A percentile compares a stretch with the other conserved stretches of the same genome.
Evolutionary conservation across 2,888 invertebrate genomes (phyloP).

Genomic region (Onchidella celtica): DNA sequence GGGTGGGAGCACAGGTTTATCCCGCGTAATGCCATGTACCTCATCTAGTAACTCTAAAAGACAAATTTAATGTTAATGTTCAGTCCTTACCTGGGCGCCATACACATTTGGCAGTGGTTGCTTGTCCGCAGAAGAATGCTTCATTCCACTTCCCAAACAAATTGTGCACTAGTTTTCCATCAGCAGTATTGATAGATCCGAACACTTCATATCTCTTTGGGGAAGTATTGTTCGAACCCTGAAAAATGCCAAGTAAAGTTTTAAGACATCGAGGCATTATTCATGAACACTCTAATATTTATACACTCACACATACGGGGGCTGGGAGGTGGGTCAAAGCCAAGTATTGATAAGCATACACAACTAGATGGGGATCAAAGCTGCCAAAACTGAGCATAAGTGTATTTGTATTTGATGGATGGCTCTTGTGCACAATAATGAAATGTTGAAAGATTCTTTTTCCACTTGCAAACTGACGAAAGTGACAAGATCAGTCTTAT

Average conservation of each 20-base stretch:
- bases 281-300: too few species aligned
- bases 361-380: neutral
- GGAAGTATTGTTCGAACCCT: conserved; percentile 88
- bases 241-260: too few species aligned
- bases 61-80: neutral
- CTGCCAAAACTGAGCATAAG: neutral
- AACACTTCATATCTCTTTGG: conserved; percentile 89
- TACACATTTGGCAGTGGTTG: conserved; percentile 85
- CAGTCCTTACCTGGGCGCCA: conserved; percentile 87
- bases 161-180: conserved; percentile 83
- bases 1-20: too few species aligned
- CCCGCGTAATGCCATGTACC: too few species aligned
- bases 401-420: neutral
- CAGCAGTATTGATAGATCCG: conserved; percentile 84
- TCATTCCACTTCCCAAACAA: conserved; percentile 92
- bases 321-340: too few species aligned
- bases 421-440: neutral
- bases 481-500: too few species aligned
- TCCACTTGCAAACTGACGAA: too few species aligned
- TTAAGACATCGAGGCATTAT: too few species aligned
- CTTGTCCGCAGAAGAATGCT: conserved; percentile 87
- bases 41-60: neutral
- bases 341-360: neutral
- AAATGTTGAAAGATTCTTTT: too few species aligned
- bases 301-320: too few species aligned